These are phyloP conservation scores for Erythrolamprus reginae DNA, from an alignment of 2,113 vertebrate genomes.

Conservation along the genomic window DNA sequence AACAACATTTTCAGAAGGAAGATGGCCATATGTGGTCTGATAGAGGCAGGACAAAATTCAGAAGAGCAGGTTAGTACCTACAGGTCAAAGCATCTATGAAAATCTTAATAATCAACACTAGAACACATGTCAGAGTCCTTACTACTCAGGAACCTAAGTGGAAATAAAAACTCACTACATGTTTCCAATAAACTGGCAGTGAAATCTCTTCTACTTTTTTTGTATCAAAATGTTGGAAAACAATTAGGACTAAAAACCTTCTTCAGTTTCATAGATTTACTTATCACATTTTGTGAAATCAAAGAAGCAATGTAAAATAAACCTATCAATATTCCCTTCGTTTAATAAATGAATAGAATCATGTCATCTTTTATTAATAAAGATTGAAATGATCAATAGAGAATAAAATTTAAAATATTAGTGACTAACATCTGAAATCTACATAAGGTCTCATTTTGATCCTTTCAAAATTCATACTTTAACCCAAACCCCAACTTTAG, in stretches of 20 bases:
- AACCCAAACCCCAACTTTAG: not conserved
- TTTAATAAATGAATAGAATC: not conserved
- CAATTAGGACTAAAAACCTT: not conserved
- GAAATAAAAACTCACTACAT: not conserved
- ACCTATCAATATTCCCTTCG: not conserved
- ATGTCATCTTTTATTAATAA: not conserved
- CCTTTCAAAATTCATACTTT: not conserved
- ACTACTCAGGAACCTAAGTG: not conserved
- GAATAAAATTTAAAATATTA: not conserved
- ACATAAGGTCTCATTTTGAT: not conserved
- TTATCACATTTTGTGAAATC: not conserved
- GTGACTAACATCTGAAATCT: not conserved
- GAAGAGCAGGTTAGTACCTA: not conserved
- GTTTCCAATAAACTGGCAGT: not conserved
- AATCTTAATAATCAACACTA: not conserved
- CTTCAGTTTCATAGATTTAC: not conserved
- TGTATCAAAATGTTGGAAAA: not conserved
- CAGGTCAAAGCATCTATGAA: not conserved
- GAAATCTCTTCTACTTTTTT: not conserved
- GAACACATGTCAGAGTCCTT: not conserved
- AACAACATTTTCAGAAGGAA: not conserved
- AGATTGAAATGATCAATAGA: not conserved
- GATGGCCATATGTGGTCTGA: not conserved
- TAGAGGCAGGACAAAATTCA: not conserved
- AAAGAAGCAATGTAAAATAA: not conserved